Percentiles rank a stretch among this genome's conserved stretches.
Conservation (phyloP, 1,140 invertebrate species). For the Euglossa dilemma region DNA sequence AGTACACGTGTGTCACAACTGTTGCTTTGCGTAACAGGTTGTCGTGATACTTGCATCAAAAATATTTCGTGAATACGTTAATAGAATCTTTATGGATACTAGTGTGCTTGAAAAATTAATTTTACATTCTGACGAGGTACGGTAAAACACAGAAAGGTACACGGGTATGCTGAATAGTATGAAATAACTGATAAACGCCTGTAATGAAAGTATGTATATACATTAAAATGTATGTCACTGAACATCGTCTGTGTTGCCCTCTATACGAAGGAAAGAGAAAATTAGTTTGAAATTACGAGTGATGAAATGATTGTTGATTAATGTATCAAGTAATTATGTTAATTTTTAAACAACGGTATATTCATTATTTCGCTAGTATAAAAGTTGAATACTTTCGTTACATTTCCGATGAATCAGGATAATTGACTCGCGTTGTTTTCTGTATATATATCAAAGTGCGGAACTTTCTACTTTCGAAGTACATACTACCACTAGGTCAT, state of each 20-base stretch:
- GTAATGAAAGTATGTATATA: neutral
- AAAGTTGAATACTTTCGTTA: neutral
- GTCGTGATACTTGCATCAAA: neutral
- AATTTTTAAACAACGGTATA: neutral
- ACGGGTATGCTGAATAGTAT: neutral
- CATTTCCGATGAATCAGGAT: neutral
- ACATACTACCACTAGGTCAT: constrained; percentile 24
- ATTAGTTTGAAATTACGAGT: neutral
- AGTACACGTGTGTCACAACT: constrained; percentile 14
- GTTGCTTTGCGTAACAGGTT: constrained; percentile 50
- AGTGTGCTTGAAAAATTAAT: constrained; percentile 28
- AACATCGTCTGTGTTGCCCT: neutral
- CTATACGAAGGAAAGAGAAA: neutral
- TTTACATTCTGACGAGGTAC: constrained; percentile 21
- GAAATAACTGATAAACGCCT: neutral
- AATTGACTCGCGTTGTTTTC: neutral
- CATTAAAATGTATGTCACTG: neutral
- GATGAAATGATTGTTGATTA: neutral
- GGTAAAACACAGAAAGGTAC: too few species aligned
- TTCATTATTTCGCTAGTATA: too few species aligned
- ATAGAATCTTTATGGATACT: neutral
- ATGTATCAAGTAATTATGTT: neutral
- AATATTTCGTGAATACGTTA: neutral
- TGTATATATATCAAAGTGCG: neutral
- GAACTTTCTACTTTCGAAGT: constrained; percentile 46